phyloP scores from a whole-genome alignment of 2,888 invertebrate species.

The Sicus ferrugineus region DNA sequence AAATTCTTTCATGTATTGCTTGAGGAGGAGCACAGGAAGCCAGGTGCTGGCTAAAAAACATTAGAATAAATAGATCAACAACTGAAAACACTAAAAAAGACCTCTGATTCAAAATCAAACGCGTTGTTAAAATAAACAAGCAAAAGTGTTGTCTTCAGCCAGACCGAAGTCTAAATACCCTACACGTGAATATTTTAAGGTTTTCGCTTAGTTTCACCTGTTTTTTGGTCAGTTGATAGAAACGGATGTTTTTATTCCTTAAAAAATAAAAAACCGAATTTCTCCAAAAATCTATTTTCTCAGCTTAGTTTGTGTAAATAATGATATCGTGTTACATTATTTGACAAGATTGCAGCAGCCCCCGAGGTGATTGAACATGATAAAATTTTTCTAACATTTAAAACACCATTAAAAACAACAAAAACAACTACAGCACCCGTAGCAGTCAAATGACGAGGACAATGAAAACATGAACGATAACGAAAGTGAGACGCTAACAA shows the following conservation, averaged over 20 bases:
- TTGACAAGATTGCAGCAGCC: not conserved
- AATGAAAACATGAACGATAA: not conserved
- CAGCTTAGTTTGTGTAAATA: too few relatives aligned
- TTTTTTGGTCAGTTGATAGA: conserved; percentile 1
- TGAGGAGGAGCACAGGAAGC: conserved; percentile 1
- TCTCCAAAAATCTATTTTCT: not conserved
- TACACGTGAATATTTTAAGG: too few relatives aligned
- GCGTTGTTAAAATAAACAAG: too few relatives aligned
- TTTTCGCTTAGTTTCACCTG: conserved; percentile 9
- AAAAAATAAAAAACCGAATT: not conserved
- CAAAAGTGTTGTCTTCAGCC: too few relatives aligned
- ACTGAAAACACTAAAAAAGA: not conserved
- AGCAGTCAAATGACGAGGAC: not conserved
- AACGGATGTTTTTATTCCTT: not conserved
- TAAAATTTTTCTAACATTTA: not conserved
- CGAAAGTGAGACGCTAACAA: conserved; percentile 16
- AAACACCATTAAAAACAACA: not conserved
- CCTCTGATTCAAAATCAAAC: too few relatives aligned
- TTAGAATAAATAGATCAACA: not conserved
- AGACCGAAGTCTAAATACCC: too few relatives aligned
- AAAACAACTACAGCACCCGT: not conserved
- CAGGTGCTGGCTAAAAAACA: not conserved
- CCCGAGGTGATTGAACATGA: not conserved
- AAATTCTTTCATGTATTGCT: not conserved
- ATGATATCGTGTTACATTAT: conserved; percentile 5